Evolutionary conservation across 1,140 invertebrate species (phyloP).

Genomic region (Trialeurodes vaporariorum): DNA sequence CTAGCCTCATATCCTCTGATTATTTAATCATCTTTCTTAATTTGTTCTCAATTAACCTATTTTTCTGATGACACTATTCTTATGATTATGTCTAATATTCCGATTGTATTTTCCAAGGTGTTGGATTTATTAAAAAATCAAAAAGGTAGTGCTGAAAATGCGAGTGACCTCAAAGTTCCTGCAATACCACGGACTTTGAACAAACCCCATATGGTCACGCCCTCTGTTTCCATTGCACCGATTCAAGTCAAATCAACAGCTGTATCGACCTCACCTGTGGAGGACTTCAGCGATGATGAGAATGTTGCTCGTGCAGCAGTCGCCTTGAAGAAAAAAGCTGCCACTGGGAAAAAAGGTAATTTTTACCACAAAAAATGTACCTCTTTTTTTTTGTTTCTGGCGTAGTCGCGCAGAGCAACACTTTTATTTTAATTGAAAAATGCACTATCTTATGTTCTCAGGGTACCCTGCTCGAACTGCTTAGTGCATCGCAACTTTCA

Average conservation of each 20-base stretch:
- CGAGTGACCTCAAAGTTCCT: constrained; percentile 31
- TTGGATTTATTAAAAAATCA: constrained; percentile 35
- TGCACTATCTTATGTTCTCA: too few species aligned
- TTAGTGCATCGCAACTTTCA: too few species aligned
- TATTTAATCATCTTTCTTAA: too few species aligned
- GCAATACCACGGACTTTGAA: constrained; percentile 17
- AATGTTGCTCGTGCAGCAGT: constrained; percentile 15
- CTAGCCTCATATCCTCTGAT: too few species aligned
- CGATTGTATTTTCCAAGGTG: constrained; percentile 28
- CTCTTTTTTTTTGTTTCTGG: too few species aligned
- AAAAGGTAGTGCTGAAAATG: constrained; percentile 30
- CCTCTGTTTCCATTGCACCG: constrained; percentile 42
- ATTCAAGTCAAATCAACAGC: constrained; percentile 13
- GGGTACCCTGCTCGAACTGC: too few species aligned
- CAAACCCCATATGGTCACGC: constrained; percentile 31
- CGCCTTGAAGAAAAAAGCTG: constrained; percentile 25
- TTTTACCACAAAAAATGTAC: too few species aligned
- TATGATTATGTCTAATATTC: too few species aligned
- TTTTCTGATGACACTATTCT: too few species aligned
- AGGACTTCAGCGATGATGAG: not conserved
- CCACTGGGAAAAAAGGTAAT: constrained; percentile 29
- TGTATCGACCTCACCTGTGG: not conserved
- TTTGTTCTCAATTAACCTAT: too few species aligned
- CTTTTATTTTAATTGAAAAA: too few species aligned
- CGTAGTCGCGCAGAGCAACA: too few species aligned